A percentile compares a stretch with the other conserved stretches of the same genome.
Evolutionary conservation across 2,113 vertebrate species (phyloP).

Genomic region (Megaceryle torquata): DNA sequence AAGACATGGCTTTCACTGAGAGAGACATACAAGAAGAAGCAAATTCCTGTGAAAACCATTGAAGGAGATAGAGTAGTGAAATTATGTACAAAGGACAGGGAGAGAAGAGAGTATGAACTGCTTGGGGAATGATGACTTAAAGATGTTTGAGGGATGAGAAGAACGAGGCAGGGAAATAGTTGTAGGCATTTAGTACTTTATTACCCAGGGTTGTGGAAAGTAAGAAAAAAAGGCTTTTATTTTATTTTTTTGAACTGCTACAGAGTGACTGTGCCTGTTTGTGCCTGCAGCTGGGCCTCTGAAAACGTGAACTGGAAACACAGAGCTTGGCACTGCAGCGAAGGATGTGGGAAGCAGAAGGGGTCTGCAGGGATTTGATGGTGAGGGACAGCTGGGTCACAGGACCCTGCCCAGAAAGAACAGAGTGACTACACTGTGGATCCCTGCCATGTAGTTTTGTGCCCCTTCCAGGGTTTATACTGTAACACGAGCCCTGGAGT

Average conservation of each 20-base stretch:
- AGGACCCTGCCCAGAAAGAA: neutral
- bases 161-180: neutral
- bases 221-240: neutral
- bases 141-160: neutral
- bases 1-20: neutral
- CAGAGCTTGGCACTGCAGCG: neutral
- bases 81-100: neutral
- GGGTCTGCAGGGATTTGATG: neutral
- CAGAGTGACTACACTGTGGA: neutral
- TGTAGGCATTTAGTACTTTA: neutral
- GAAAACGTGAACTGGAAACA: accelerated
- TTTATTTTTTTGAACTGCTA: neutral
- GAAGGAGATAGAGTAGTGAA: neutral
- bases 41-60: neutral
- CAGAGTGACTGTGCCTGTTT: neutral
- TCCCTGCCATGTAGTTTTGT: neutral
- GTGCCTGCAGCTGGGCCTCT: neutral
- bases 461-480: neutral
- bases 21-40: neutral
- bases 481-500: neutral
- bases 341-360: neutral
- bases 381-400: neutral
- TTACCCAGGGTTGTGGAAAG: neutral
- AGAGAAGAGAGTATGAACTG: neutral
- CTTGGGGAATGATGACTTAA: neutral